These are phyloP conservation scores for Heliconius sara DNA, from an alignment of 2,888 invertebrate species.

Conservation along the genomic window DNA sequence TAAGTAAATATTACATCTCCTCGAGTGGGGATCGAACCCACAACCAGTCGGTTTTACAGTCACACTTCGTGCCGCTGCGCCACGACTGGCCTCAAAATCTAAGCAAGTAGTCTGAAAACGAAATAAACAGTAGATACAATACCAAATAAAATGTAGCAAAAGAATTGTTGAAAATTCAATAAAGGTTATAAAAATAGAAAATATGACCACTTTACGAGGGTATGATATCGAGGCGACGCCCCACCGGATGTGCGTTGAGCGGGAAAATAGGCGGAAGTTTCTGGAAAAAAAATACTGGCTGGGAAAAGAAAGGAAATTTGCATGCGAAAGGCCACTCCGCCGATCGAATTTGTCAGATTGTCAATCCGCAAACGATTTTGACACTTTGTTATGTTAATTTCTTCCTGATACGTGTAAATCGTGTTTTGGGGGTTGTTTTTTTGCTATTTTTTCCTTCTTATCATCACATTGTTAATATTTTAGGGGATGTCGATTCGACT, in stretches of 20 bases:
- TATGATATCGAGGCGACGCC: slow-evolving; percentile 74
- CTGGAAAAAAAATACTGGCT: slow-evolving; percentile 57
- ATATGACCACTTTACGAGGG: slow-evolving; percentile 64
- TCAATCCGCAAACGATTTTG: slow-evolving; percentile 74
- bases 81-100: background rate
- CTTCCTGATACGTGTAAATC: slow-evolving; percentile 48
- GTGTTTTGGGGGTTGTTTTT: slow-evolving; percentile 37
- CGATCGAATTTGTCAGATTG: slow-evolving; percentile 82
- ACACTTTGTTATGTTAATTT: slow-evolving; percentile 81
- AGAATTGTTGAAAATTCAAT: slow-evolving; percentile 64
- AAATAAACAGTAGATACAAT: slow-evolving; percentile 31
- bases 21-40: no score
- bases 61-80: no score
- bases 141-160: slow-evolving; percentile 47
- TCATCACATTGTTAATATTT: background rate
- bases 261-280: slow-evolving; percentile 83
- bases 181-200: slow-evolving; percentile 71
- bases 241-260: slow-evolving; percentile 78
- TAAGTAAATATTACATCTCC: no score
- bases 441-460: background rate
- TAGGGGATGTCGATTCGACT: slow-evolving; percentile 2
- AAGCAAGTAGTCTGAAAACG: slow-evolving; percentile 18
- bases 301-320: slow-evolving; percentile 76
- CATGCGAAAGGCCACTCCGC: slow-evolving; percentile 80
- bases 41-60: no score